Evolutionary conservation across 2,113 vertebrate species (phyloP), one percentile per base, ranked within the genome.

Genomic region (Geothlypis trichas): DNA sequence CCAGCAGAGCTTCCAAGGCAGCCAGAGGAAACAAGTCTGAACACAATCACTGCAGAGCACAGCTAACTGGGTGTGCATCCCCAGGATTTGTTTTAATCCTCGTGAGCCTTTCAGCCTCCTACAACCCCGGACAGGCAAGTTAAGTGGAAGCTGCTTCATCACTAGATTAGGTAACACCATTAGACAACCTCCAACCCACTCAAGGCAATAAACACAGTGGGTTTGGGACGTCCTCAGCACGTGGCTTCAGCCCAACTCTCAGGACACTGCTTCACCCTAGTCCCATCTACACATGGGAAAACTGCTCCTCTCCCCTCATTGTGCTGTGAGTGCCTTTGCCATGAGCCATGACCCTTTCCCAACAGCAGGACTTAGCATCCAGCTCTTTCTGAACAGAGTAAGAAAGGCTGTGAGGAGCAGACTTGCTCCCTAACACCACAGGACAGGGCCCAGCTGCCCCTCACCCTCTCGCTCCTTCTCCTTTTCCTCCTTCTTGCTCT

Each of bases 401-500:
- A 37, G 19, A 54, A 90, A 71, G 57, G 58, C 47, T 68, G 47
- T 58, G 35, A 94, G 55, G 35, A 89, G 61, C 33, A 77, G 30
- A 35, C 4, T 66, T 39, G 28, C 47, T 5, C 75, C 26, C 67
- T 59, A n/a, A 65, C 74, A 44, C 13, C 27, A 39, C 16, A 55
- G 41, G 57, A 22, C 27, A 90, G 49, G 41, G 27, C 44, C 52
- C 18, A 76, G 78, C 66, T 39, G 17, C 62, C 44, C 33, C 98
- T 98, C 92, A 99, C 99, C 99, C 37, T 99, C 99, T 96, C 99
- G 98, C 49, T 99, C 99, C 92, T 99, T 99, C 65, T 99, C 99
- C 91, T 99, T 99, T 83, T 99, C 99, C 92, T 99, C 99, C 80
- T 99, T 99, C 97, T 99, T 99, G 98, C 99, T 99, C 97, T 99